Conservation (phyloP, 2,888 invertebrate genomes). For the Ennomos erosarius region DNA sequence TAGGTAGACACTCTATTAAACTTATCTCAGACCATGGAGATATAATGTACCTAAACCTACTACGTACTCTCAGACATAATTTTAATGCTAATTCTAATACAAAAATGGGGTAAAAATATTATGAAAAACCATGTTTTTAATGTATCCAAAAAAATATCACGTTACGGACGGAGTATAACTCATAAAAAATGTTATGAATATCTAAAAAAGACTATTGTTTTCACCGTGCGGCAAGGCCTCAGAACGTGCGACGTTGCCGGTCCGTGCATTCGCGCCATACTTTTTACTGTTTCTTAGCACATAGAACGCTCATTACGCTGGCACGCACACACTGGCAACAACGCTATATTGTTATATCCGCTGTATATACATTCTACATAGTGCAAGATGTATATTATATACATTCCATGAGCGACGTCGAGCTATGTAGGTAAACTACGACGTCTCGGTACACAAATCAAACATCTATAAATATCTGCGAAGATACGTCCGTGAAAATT, state of each 20-base stretch:
- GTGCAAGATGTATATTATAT: slow-evolving; percentile 80
- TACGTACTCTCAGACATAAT: too few relatives aligned
- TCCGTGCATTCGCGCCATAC: slow-evolving; percentile 82
- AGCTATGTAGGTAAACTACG: slow-evolving; percentile 80
- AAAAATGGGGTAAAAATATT: too few relatives aligned
- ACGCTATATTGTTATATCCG: slow-evolving; percentile 76
- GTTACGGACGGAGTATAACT: slow-evolving; percentile 25
- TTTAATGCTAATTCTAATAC: too few relatives aligned
- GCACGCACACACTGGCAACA: slow-evolving; percentile 64
- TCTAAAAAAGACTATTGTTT: slow-evolving; percentile 75
- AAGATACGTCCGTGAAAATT: slow-evolving; percentile 71
- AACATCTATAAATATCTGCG: slow-evolving; percentile 70
- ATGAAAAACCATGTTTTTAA: not conserved
- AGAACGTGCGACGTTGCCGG: slow-evolving; percentile 78
- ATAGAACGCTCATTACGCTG: slow-evolving; percentile 82
- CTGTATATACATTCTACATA: slow-evolving; percentile 74
- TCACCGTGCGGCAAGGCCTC: slow-evolving; percentile 74
- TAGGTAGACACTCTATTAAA: too few relatives aligned
- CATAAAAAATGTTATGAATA: slow-evolving; percentile 54
- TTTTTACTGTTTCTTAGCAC: slow-evolving; percentile 86
- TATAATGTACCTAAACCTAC: not conserved
- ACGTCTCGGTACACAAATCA: slow-evolving; percentile 73
- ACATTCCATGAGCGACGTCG: slow-evolving; percentile 74
- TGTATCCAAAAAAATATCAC: slow-evolving; percentile 45
- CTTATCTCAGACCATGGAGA: too few relatives aligned